phyloP scores from a whole-genome alignment of 92 coral and sea anemone species.

The Virgularia gustaviana region DNA sequence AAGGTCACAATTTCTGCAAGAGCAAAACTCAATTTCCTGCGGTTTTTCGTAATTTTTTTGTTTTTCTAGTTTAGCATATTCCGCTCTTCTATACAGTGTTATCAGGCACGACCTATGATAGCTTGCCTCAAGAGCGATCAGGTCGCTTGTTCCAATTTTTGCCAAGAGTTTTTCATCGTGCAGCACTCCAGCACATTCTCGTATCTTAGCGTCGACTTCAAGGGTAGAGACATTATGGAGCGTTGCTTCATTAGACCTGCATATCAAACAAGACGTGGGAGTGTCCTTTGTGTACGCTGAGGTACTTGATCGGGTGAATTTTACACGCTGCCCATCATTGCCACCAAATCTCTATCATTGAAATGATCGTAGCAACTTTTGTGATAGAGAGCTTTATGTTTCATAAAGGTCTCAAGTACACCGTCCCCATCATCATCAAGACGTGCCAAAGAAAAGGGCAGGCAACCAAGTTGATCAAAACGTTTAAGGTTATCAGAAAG shows the following conservation, averaged over 20 bases:
- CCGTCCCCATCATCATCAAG: slow-evolving; percentile 24
- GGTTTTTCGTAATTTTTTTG: too few species aligned
- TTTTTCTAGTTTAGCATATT: too few species aligned
- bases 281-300: neutral
- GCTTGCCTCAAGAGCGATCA: slow-evolving; percentile 62
- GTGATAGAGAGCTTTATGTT: slow-evolving; percentile 21
- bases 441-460: slow-evolving; percentile 6
- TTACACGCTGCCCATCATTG: slow-evolving; percentile 41
- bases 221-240: slow-evolving; percentile 37
- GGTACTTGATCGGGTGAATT: slow-evolving; percentile 34
- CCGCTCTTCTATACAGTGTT: slow-evolving; percentile 38
- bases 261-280: slow-evolving; percentile 37
- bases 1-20: too few species aligned
- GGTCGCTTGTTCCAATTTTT: slow-evolving; percentile 53
- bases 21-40: too few species aligned
- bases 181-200: slow-evolving; percentile 51
- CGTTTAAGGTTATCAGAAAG: slow-evolving; percentile 3
- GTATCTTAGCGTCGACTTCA: slow-evolving; percentile 39
- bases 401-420: neutral
- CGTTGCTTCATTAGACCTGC: neutral
- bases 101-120: slow-evolving; percentile 53
- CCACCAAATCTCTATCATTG: slow-evolving; percentile 42
- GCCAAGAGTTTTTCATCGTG: slow-evolving; percentile 52
- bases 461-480: slow-evolving; percentile 20
- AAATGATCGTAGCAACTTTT: slow-evolving; percentile 47